Percentiles rank a stretch among this genome's conserved stretches.
Conservation (phyloP, 2,113 vertebrate genomes). For the Tympanuchus pallidicinctus region DNA sequence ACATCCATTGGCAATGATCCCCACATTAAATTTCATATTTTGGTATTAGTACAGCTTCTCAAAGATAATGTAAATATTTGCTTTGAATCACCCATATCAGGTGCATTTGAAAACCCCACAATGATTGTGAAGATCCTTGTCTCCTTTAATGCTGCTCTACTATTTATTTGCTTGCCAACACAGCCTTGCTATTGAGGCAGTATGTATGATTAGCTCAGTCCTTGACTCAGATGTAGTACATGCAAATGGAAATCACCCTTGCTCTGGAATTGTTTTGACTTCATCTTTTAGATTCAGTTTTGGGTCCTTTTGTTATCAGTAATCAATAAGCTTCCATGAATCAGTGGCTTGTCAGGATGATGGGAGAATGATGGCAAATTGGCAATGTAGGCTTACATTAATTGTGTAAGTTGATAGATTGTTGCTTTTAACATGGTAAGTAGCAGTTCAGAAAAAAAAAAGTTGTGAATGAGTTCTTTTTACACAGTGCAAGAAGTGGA, state of each 20-base stretch:
- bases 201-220: not conserved
- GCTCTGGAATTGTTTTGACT: not conserved
- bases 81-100: not conserved
- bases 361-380: not conserved
- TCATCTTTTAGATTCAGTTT: not conserved
- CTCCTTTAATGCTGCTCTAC: not conserved
- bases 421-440: fast-evolving
- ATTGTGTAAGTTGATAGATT: not conserved
- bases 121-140: not conserved
- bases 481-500: not conserved
- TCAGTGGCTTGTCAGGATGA: not conserved
- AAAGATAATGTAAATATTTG: not conserved
- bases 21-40: not conserved
- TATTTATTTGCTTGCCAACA: not conserved
- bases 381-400: not conserved
- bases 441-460: not conserved
- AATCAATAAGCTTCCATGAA: fast-evolving
- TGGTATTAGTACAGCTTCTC: not conserved
- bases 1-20: not conserved
- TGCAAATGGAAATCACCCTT: not conserved
- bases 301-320: not conserved
- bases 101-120: not conserved
- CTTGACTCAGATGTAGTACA: not conserved
- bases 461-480: not conserved
- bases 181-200: not conserved